Conservation (phyloP, 2,888 invertebrate genomes). For the Oxystoma pomonae region DNA sequence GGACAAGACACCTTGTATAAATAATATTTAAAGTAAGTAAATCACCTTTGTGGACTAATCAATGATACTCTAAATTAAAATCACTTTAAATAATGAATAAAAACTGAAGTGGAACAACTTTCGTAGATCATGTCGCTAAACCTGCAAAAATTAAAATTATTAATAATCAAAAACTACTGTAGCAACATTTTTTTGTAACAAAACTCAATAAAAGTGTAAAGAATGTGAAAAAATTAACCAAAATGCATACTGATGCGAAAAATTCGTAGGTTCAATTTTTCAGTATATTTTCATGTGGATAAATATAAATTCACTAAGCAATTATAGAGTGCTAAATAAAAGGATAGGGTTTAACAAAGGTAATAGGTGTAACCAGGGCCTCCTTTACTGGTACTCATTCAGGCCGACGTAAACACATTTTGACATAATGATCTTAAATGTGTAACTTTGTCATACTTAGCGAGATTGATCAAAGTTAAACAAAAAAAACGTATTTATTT, state of each 20-base stretch:
- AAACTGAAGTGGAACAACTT: too few relatives aligned
- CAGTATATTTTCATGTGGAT: not conserved
- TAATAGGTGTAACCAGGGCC: slow-evolving; percentile 27
- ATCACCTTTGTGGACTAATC: too few relatives aligned
- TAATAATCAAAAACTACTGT: not conserved
- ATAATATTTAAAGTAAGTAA: too few relatives aligned
- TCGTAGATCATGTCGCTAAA: not conserved
- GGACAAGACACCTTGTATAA: too few relatives aligned
- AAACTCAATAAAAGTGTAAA: not conserved
- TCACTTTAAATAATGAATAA: too few relatives aligned
- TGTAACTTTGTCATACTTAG: too few relatives aligned
- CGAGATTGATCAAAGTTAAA: too few relatives aligned
- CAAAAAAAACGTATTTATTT: too few relatives aligned
- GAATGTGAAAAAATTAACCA: not conserved
- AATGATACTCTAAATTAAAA: too few relatives aligned
- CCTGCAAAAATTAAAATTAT: not conserved
- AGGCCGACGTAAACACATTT: not conserved
- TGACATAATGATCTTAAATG: too few relatives aligned
- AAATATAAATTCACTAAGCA: not conserved
- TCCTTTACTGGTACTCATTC: not conserved
- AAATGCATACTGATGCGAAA: not conserved
- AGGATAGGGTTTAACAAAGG: slow-evolving; percentile 46
- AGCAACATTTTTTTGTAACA: not conserved
- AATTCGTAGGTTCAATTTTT: not conserved
- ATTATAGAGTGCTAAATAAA: not conserved